Conservation (phyloP, 2,113 vertebrate genomes). For the Clinocottus analis region DNA sequence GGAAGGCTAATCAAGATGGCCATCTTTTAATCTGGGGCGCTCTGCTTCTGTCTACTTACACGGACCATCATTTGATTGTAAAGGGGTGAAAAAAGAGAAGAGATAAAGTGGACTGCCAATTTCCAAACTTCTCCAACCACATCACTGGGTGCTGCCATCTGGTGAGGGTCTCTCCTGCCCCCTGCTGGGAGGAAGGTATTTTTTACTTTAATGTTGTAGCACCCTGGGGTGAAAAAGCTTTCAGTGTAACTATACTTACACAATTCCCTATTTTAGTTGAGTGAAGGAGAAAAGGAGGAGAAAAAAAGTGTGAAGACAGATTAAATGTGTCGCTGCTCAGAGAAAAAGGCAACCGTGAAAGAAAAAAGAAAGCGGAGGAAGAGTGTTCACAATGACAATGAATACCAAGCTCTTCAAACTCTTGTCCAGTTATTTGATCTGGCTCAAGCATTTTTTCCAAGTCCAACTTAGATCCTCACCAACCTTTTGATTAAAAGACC, state of each 20-base stretch:
- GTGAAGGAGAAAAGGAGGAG: background rate
- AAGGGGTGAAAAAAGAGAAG: conserved; percentile 5
- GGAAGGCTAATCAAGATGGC: conserved; percentile 33
- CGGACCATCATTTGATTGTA: conserved; percentile 20
- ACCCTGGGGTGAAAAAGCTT: background rate
- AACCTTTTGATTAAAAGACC: conserved; percentile 55
- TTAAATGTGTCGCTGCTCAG: background rate
- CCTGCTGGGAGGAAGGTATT: conserved; percentile 50
- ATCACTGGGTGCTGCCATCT: background rate
- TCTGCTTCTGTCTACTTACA: conserved; percentile 19
- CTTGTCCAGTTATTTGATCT: conserved; percentile 44
- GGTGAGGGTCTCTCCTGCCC: conserved; percentile 69
- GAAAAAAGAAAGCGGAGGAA: conserved; percentile 2
- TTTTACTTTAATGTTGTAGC: background rate
- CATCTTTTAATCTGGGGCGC: conserved; percentile 18
- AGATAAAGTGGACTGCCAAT: conserved; percentile 27
- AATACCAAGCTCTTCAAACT: conserved; percentile 14
- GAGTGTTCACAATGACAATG: conserved; percentile 3
- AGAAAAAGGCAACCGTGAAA: conserved; percentile 1
- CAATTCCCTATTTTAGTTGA: background rate
- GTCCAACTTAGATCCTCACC: conserved; percentile 15
- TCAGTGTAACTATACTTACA: background rate
- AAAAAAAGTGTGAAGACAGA: background rate
- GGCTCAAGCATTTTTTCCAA: conserved; percentile 14
- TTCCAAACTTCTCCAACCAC: conserved; percentile 34